Percentiles rank a stretch among this genome's conserved stretches.
phyloP scores from a whole-genome alignment of 2,797 vertebrate species.

The Mastacembelus armatus region DNA sequence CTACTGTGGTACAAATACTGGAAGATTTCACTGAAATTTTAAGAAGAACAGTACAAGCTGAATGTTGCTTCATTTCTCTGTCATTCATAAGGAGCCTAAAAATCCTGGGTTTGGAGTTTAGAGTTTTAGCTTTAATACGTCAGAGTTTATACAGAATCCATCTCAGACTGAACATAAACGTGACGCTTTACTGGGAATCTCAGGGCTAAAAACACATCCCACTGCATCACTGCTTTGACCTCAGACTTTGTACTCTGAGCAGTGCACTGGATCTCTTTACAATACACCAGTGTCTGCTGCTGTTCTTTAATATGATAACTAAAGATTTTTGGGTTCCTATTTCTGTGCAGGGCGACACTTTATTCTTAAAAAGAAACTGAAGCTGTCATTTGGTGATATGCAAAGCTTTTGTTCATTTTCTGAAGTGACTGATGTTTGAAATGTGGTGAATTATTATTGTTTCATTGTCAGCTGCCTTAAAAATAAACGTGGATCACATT shows the following conservation, averaged over 20 bases:
- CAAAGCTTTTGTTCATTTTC: not conserved
- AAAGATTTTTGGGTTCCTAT: not conserved
- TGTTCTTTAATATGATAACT: not conserved
- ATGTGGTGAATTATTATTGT: too few species aligned
- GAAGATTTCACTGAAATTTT: too few species aligned
- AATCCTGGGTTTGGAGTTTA: too few species aligned
- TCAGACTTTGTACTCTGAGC: constrained; percentile 4
- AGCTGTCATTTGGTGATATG: not conserved
- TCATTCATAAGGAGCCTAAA: too few species aligned
- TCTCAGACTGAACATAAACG: not conserved
- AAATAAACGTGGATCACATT: too few species aligned
- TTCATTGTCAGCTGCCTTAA: too few species aligned
- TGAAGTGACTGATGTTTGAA: not conserved
- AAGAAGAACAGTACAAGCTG: too few species aligned
- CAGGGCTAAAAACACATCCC: constrained; percentile 31
- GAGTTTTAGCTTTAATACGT: not conserved
- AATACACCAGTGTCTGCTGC: not conserved
- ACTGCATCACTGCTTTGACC: not conserved
- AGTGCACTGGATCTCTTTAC: not conserved
- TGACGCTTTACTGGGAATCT: not conserved
- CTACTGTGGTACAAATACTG: too few species aligned
- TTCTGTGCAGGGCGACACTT: not conserved
- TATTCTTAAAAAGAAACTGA: not conserved
- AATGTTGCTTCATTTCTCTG: too few species aligned
- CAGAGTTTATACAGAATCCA: not conserved